Evolutionary conservation across 2,888 invertebrate species (phyloP).

Genomic region (Drosophila tripunctata): DNA sequence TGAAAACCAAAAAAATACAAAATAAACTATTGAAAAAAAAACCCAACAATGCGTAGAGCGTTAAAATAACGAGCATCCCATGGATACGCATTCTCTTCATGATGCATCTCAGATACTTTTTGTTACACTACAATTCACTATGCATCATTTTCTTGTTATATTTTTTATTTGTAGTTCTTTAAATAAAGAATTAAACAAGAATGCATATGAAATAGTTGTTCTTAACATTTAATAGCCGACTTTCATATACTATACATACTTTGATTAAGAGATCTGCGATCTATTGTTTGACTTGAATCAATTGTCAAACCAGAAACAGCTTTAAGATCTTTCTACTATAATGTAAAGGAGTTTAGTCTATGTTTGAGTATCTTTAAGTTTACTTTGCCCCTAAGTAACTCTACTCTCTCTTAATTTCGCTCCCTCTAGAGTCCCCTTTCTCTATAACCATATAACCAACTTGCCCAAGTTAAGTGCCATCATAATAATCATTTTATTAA

Average conservation of each 20-base stretch:
- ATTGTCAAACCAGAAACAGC: too few relatives aligned
- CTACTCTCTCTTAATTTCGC: not conserved
- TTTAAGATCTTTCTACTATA: too few relatives aligned
- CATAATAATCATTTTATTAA: slow-evolving; percentile 69
- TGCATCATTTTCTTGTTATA: slow-evolving; percentile 47
- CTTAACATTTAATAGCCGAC: not conserved
- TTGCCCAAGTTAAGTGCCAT: slow-evolving; percentile 69
- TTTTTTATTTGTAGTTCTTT: slow-evolving; percentile 40
- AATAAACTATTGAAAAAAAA: slow-evolving; percentile 4
- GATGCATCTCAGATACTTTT: slow-evolving; percentile 23
- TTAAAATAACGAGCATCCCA: slow-evolving; percentile 31
- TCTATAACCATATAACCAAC: slow-evolving; percentile 52
- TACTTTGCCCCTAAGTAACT: not conserved
- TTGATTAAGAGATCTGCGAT: not conserved
- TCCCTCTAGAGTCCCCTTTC: not conserved
- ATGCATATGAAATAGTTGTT: not conserved
- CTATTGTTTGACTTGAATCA: too few relatives aligned
- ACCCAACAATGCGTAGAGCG: slow-evolving; percentile 10
- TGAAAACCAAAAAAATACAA: slow-evolving; percentile 29
- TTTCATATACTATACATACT: too few relatives aligned
- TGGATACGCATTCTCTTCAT: slow-evolving; percentile 13
- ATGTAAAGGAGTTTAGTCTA: too few relatives aligned
- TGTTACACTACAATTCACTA: slow-evolving; percentile 50
- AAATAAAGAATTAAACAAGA: slow-evolving; percentile 45
- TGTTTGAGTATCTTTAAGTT: too few relatives aligned